A percentile compares a stretch with the other conserved stretches of the same genome.
phyloP scores from a whole-genome alignment of 2,888 invertebrate species.

The Dysmachus trigonus region DNA sequence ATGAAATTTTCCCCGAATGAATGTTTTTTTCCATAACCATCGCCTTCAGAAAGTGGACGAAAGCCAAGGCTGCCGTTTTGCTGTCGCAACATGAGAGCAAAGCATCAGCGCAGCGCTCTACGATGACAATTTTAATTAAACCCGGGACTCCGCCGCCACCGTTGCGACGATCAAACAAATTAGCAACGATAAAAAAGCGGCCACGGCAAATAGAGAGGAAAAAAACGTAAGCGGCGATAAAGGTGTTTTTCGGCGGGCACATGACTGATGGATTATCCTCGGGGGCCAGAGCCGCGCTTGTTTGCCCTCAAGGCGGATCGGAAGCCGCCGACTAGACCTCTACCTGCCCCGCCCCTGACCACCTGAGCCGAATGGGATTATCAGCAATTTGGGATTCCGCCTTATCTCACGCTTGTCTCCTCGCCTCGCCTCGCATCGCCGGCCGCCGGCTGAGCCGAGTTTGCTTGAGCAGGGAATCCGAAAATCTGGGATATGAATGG shows the following conservation, averaged over 20 bases:
- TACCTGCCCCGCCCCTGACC: too few species aligned
- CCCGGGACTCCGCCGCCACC: neutral
- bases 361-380: neutral
- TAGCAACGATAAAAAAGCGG: neutral
- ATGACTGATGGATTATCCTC: neutral
- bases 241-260: neutral
- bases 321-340: neutral
- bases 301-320: neutral
- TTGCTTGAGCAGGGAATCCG: neutral
- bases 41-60: neutral
- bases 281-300: neutral
- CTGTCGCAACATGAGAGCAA: neutral
- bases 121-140: conserved; percentile 16
- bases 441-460: neutral
- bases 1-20: neutral
- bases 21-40: neutral
- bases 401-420: neutral
- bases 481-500: neutral
- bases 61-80: neutral
- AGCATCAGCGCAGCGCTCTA: neutral
- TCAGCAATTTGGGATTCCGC: neutral
- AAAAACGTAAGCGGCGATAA: neutral
- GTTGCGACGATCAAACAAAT: neutral
- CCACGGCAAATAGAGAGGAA: neutral
- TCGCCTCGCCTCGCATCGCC: neutral